A percentile compares a stretch with the other conserved stretches of the same genome.
These are phyloP conservation scores for Scatophagus argus DNA, from an alignment of 2,113 vertebrate genomes.

Conservation along the genomic window DNA sequence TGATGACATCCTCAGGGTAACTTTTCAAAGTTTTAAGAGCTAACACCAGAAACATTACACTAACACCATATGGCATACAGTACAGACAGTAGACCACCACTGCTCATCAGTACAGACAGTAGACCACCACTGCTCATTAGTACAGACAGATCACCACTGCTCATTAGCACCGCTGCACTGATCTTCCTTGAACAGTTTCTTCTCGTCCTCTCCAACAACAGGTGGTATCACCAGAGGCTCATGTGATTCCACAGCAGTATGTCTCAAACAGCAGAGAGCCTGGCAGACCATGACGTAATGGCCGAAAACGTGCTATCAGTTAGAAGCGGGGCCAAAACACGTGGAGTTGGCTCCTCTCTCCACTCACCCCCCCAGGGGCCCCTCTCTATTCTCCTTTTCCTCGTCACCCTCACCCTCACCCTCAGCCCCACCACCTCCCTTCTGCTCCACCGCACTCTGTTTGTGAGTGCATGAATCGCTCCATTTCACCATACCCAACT, in stretches of 20 bases:
- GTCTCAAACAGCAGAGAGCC: conserved; percentile 60
- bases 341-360: conserved; percentile 70
- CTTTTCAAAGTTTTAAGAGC: background rate
- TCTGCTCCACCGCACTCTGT: conserved; percentile 78
- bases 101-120: conserved; percentile 18
- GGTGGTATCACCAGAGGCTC: conserved; percentile 49
- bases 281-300: conserved; percentile 72
- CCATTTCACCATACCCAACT: conserved; percentile 68
- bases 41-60: background rate
- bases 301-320: conserved; percentile 66
- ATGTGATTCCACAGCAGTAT: conserved; percentile 53
- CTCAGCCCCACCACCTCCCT: conserved; percentile 60
- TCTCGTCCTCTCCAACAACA: conserved; percentile 50
- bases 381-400: conserved; percentile 63
- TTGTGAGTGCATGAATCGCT: conserved; percentile 77
- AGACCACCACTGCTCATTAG: conserved; percentile 24
- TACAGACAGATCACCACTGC: conserved; percentile 1
- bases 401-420: conserved; percentile 43
- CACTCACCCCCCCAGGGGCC: conserved; percentile 57
- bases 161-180: conserved; percentile 3
- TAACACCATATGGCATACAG: conserved; percentile 9
- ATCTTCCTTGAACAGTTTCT: conserved; percentile 12
- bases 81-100: background rate
- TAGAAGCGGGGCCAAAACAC: conserved; percentile 71
- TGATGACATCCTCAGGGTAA: background rate